Evolutionary conservation across 2,888 invertebrate species (phyloP), one percentile per base, ranked within the genome.

Genomic region (Hydropsyche betteni): DNA sequence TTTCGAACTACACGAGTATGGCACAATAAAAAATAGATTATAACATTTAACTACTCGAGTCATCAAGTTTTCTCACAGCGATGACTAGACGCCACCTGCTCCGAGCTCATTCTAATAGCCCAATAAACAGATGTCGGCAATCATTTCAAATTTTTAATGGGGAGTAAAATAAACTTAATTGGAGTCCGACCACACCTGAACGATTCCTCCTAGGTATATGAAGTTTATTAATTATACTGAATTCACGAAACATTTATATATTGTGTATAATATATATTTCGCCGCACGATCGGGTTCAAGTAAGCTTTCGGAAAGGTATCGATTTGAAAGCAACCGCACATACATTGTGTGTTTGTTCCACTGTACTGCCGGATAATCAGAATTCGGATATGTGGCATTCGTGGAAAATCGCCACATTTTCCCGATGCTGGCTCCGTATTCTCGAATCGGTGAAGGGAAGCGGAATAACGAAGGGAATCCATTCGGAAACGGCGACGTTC

Each of bases 101-200:
- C 5, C 69, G 50, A 51, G 16, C 44, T 4, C 44, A 4, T 44
- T n/a, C 16, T 69, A 69, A 69, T 69, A 69, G 53, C 33, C 70
- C 70, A 70, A 70, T 70, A 70, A 70, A 70, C 70, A 70, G 70
- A 70, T 70, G 70, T 70, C 70, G 16, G 53, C 52, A 70, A 70
- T 70, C 70, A 53, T 70, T 70, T 70, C 33, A 51, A 24, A 69
- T 69, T 69, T 69, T 70, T 70, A 70, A 70, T 70, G 34, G 70
- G 53, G 53, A 52, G 70, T 52, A 52, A 52, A 51, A 70, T 70
- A 70, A 70, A 70, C 52, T 53, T 70, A 70, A 70, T 70, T 70
- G 70, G 50, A 10, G 16, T 24, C 24, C 58, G 58, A 24, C 58
- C 58, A 58, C 58, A 58, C 58, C 14, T 58, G 58, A 58, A 24